A percentile compares a stretch with the other conserved stretches of the same genome.
These are phyloP conservation scores for Podarcis lilfordi DNA, from an alignment of 2,797 vertebrate species.

Conservation along the genomic window DNA sequence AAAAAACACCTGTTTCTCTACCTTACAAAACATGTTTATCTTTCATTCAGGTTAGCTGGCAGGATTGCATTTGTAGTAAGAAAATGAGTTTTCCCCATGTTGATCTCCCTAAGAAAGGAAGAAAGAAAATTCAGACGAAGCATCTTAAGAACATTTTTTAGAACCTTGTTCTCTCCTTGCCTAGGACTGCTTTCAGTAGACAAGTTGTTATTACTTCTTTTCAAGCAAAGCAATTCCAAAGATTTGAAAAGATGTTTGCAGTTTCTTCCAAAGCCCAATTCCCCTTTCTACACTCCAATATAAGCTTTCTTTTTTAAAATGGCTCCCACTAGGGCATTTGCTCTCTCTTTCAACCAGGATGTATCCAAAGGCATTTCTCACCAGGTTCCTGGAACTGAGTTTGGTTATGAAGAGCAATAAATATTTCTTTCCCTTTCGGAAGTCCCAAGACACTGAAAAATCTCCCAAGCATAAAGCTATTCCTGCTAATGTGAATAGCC, in stretches of 20 bases:
- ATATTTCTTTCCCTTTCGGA: constrained; percentile 17
- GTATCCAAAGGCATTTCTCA: constrained; percentile 59
- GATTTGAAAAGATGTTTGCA: constrained; percentile 57
- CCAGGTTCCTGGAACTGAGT: constrained; percentile 41
- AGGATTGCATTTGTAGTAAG: background rate
- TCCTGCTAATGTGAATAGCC: constrained; percentile 20
- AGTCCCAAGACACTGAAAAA: constrained; percentile 21
- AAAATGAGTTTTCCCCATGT: constrained; percentile 9
- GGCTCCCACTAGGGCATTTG: constrained; percentile 64
- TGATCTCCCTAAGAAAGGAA: constrained; percentile 7
- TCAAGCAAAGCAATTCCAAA: constrained; percentile 63
- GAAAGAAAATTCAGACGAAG: background rate
- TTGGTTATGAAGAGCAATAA: constrained; percentile 62
- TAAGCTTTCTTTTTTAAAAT: constrained; percentile 64
- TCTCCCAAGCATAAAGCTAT: constrained; percentile 11
- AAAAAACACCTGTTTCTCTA: background rate
- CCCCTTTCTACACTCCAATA: constrained; percentile 49
- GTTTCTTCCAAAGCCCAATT: constrained; percentile 63
- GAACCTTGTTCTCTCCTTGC: background rate
- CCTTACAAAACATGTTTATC: background rate
- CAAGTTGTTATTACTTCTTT: constrained; percentile 52
- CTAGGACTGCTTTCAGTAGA: constrained; percentile 41
- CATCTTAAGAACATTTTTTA: background rate
- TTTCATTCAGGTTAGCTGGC: background rate
- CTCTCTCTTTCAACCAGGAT: constrained; percentile 41